A percentile compares a stretch with the other conserved stretches of the same genome.
Evolutionary conservation across 92 coral and sea anemone species (phyloP).

Genomic region (Anthopleura xanthogrammica): DNA sequence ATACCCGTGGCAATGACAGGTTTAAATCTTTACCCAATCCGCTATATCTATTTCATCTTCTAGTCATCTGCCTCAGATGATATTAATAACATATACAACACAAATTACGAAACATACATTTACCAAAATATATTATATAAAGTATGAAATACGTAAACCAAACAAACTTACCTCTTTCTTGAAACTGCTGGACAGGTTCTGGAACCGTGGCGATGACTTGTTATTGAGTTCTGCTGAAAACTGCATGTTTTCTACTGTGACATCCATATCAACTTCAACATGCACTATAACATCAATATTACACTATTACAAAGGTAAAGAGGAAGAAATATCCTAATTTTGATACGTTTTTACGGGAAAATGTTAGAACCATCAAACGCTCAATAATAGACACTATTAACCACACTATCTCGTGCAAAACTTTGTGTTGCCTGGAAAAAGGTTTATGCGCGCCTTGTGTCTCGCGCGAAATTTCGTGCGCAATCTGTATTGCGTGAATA

Average conservation of each 20-base stretch:
- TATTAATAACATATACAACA: too few relatives aligned
- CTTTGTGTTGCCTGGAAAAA: background rate
- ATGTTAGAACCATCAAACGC: too few relatives aligned
- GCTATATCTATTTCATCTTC: too few relatives aligned
- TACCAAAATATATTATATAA: too few relatives aligned
- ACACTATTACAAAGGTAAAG: background rate
- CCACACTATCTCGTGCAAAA: too few relatives aligned
- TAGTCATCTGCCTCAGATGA: too few relatives aligned
- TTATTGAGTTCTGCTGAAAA: conserved; percentile 9
- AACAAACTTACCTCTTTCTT: conserved; percentile 2
- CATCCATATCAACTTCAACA: conserved; percentile 4
- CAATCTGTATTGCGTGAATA: too few relatives aligned
- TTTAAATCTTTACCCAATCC: background rate
- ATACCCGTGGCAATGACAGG: background rate
- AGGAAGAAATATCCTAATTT: background rate
- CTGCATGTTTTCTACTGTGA: conserved; percentile 7
- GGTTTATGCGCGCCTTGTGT: background rate
- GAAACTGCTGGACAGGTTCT: background rate
- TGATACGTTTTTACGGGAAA: too few relatives aligned
- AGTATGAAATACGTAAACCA: too few relatives aligned
- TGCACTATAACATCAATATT: background rate
- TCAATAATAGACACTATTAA: too few relatives aligned
- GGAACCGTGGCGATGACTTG: conserved; percentile 13
- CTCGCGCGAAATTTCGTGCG: background rate
- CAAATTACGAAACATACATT: too few relatives aligned